These are phyloP conservation scores for Sebastes miniatus DNA, from an alignment of 2,797 vertebrate species.

Conservation along the genomic window DNA sequence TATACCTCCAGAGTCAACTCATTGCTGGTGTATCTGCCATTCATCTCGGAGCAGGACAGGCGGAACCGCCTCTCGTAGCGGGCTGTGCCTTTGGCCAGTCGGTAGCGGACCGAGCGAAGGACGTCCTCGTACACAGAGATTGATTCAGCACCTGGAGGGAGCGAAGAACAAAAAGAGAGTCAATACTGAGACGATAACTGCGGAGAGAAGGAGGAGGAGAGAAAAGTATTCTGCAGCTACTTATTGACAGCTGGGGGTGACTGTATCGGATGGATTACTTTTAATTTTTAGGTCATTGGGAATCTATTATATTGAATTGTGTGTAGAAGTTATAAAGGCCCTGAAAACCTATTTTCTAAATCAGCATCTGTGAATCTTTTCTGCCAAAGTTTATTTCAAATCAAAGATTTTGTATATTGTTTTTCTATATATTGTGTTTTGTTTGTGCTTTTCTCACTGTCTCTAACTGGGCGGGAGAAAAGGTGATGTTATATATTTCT, in stretches of 20 bases:
- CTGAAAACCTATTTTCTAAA: not conserved
- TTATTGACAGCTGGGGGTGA: constrained; percentile 2
- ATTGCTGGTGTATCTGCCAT: constrained; percentile 97
- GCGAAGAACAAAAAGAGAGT: not conserved
- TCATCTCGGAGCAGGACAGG: constrained; percentile 98
- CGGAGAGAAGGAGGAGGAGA: not conserved
- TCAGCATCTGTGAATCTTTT: not conserved
- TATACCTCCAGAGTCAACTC: constrained; percentile 94
- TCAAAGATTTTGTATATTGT: not conserved
- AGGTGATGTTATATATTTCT: not conserved
- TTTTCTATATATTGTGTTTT: not conserved
- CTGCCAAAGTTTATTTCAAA: not conserved
- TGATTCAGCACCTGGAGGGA: constrained; percentile 90
- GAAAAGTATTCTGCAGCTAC: not conserved
- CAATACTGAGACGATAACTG: constrained; percentile 2
- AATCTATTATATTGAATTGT: not conserved
- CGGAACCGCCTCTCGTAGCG: constrained; percentile 95
- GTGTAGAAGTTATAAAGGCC: not conserved
- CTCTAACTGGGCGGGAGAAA: fast-evolving
- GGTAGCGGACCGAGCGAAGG: constrained; percentile 92
- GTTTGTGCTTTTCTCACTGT: not conserved
- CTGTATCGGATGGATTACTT: constrained; percentile 9
- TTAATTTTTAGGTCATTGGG: not conserved
- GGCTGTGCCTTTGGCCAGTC: constrained; percentile 87
- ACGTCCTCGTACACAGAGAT: constrained; percentile 96